Conservation (phyloP, 2,113 vertebrate genomes). For the Varanus komodoensis region DNA sequence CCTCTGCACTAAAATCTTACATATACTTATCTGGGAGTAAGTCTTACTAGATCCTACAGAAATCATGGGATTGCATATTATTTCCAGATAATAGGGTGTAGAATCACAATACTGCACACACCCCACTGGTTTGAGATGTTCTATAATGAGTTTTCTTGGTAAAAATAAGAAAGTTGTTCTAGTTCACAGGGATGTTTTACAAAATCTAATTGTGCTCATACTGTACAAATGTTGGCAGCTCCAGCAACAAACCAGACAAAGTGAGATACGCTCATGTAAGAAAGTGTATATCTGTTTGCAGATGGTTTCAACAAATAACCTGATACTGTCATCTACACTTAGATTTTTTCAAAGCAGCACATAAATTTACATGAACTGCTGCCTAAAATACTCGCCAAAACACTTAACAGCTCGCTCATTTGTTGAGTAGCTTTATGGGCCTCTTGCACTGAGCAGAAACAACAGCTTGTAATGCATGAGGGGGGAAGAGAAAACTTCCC, state of each 20-base stretch:
- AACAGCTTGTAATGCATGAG: conserved; percentile 76
- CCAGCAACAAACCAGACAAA: conserved; percentile 12
- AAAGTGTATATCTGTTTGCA: conserved; percentile 60
- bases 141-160: neutral
- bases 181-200: neutral
- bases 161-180: neutral
- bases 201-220: neutral
- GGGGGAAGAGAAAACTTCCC: conserved; percentile 78
- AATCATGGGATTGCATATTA: neutral
- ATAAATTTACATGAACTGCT: conserved; percentile 69
- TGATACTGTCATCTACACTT: conserved; percentile 70
- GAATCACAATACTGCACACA: neutral
- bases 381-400: conserved; percentile 75
- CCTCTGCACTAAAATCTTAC: neutral
- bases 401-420: conserved; percentile 75
- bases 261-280: conserved; percentile 23
- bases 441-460: conserved; percentile 77
- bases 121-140: neutral
- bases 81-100: neutral
- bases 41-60: neutral
- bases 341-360: conserved; percentile 62
- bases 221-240: neutral
- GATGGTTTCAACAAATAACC: conserved; percentile 67
- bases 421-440: conserved; percentile 77
- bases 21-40: too few species aligned